Evolutionary conservation across 1,140 invertebrate genomes (phyloP).

Genomic region (Eumaeus atala): DNA sequence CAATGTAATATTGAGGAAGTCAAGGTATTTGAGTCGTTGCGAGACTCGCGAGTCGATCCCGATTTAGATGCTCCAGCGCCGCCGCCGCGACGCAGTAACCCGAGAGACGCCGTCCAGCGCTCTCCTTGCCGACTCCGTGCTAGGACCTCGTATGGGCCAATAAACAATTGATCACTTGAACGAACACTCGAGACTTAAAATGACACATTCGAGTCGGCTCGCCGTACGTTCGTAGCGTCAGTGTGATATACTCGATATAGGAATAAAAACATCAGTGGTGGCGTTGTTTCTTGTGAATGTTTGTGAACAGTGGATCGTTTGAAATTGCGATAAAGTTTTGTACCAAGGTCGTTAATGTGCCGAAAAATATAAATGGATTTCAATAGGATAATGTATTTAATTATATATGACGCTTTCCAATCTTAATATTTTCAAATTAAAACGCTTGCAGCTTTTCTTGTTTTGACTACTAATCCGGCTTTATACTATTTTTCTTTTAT

Average conservation of each 20-base stretch:
- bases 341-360: too few species aligned
- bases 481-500: too few species aligned
- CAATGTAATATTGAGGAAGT: conserved; percentile 74
- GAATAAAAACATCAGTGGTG: too few species aligned
- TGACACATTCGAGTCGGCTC: too few species aligned
- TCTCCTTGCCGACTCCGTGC: conserved; percentile 40
- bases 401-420: background rate
- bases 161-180: conserved; percentile 35
- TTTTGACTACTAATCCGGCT: background rate
- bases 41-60: conserved; percentile 68
- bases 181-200: too few species aligned
- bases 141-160: conserved; percentile 32
- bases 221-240: too few species aligned
- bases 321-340: too few species aligned
- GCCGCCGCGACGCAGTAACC: conserved; percentile 64
- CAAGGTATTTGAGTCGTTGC: conserved; percentile 72
- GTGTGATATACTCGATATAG: too few species aligned
- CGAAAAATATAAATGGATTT: conserved; percentile 1
- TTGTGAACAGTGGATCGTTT: too few species aligned
- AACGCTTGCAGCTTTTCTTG: background rate
- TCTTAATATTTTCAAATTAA: background rate
- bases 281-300: too few species aligned
- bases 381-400: conserved; percentile 7
- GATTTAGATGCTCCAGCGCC: conserved; percentile 70
- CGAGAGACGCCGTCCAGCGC: conserved; percentile 59